Percentiles rank a stretch among this genome's conserved stretches.
Conservation (phyloP, 2,113 vertebrate genomes). For the Petromus typicus region DNA sequence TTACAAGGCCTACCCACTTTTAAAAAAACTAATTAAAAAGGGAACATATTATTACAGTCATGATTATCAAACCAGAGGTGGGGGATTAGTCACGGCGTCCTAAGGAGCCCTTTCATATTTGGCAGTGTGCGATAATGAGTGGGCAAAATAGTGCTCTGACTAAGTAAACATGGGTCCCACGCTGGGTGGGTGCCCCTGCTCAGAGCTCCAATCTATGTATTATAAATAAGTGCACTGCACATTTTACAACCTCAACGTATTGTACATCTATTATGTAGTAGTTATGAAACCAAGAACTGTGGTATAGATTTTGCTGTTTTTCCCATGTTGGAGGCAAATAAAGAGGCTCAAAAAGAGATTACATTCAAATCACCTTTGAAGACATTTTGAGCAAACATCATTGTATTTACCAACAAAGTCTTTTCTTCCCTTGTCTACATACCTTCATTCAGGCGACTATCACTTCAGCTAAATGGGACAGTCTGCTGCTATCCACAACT, state of each 20-base stretch:
- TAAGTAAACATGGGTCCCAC: neutral
- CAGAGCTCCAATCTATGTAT: neutral
- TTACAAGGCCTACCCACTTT: slow-evolving; percentile 17
- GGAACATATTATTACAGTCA: neutral
- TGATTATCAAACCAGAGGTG: slow-evolving; percentile 10
- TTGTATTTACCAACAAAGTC: neutral
- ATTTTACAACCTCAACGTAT: neutral
- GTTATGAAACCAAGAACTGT: neutral
- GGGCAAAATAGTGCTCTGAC: neutral
- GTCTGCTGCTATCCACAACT: neutral
- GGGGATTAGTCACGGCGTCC: neutral
- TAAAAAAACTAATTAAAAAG: slow-evolving; percentile 32
- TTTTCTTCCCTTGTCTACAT: neutral
- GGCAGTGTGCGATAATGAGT: neutral
- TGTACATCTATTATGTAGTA: neutral
- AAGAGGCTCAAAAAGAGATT: neutral
- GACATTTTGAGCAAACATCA: neutral
- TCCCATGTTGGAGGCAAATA: neutral
- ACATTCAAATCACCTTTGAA: neutral
- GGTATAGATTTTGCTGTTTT: neutral
- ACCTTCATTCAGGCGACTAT: neutral
- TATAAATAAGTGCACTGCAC: neutral
- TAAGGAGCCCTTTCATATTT: neutral
- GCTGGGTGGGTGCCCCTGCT: no score
- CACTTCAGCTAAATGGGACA: neutral